phyloP scores from a whole-genome alignment of 2,113 vertebrate genomes.

The Phodopus roborovskii region DNA sequence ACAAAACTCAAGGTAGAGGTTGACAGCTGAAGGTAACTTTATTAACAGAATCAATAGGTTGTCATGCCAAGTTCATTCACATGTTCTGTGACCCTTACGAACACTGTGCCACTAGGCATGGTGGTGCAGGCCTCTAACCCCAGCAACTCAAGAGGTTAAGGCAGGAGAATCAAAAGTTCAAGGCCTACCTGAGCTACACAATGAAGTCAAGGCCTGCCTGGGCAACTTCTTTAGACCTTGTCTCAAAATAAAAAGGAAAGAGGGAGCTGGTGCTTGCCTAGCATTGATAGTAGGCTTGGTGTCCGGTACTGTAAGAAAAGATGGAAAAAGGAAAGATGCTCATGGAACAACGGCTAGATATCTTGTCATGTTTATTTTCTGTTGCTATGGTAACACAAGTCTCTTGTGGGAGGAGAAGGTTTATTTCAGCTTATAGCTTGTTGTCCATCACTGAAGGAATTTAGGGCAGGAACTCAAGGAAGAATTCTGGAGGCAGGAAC shows the following conservation, averaged over 20 bases:
- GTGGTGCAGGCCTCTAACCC: not conserved
- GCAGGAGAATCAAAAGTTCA: not conserved
- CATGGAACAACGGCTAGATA: not conserved
- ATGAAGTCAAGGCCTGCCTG: not conserved
- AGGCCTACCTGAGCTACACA: not conserved
- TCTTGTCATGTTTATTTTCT: not conserved
- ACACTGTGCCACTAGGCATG: too few relatives aligned
- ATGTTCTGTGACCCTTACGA: not conserved
- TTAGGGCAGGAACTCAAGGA: not conserved
- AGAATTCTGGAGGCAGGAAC: not conserved
- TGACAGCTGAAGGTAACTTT: conserved; percentile 25
- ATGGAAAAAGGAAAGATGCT: not conserved
- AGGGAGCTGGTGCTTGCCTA: not conserved
- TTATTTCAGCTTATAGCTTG: not conserved
- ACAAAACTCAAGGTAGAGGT: not conserved
- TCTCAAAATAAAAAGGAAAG: not conserved
- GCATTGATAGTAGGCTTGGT: not conserved
- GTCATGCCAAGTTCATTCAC: not conserved
- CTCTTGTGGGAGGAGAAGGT: not conserved
- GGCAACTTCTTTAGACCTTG: not conserved
- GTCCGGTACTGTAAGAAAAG: not conserved
- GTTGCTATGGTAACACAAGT: not conserved
- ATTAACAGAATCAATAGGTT: conserved; percentile 7
- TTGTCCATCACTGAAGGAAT: not conserved
- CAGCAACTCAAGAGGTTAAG: not conserved